A percentile compares a stretch with the other conserved stretches of the same genome.
Evolutionary conservation across 2,888 invertebrate genomes (phyloP).

Genomic region (Idaea biselata): DNA sequence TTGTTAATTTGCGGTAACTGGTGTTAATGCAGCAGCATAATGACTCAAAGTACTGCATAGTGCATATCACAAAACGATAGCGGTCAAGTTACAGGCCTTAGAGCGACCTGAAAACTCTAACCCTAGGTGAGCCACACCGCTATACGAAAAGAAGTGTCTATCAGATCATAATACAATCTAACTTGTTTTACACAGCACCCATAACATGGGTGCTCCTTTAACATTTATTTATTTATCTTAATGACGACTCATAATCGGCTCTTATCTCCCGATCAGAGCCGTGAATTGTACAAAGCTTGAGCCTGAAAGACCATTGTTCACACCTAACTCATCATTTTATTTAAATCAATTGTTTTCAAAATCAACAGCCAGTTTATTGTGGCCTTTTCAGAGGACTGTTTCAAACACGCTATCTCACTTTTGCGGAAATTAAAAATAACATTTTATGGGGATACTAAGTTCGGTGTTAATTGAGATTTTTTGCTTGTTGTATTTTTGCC

Average conservation of each 20-base stretch:
- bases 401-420: background rate
- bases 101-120: no score
- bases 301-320: constrained; percentile 1
- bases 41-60: no score
- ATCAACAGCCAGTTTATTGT: background rate
- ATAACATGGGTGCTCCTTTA: no score
- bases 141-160: no score
- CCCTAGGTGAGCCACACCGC: no score
- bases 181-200: no score
- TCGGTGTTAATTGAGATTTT: background rate
- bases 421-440: background rate
- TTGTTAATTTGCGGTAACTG: no score
- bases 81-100: no score
- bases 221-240: no score
- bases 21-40: no score
- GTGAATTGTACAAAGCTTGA: background rate
- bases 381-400: background rate
- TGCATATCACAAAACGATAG: no score
- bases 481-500: background rate
- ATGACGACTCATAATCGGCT: background rate
- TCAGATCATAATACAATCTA: no score
- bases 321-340: background rate
- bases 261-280: background rate
- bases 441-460: background rate
- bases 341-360: background rate